Percentiles rank a stretch among this genome's conserved stretches.
Evolutionary conservation across 2,113 vertebrate species (phyloP).

Genomic region (Halichoerus grypus): DNA sequence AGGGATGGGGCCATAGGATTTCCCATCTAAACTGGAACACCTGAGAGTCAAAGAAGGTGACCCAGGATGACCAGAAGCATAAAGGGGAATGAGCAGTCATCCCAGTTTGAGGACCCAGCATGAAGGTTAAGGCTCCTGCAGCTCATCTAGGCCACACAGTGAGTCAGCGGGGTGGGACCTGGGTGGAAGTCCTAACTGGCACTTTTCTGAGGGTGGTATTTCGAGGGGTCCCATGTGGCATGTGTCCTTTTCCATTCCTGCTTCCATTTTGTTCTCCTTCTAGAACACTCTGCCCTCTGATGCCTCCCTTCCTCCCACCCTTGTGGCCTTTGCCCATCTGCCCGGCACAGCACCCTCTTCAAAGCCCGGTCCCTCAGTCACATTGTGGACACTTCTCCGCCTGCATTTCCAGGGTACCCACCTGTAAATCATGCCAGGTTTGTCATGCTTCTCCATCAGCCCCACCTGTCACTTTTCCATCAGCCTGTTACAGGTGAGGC

Average conservation of each 20-base stretch:
- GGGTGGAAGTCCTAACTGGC: accelerated
- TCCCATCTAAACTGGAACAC: too few relatives aligned
- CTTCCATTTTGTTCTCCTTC: background rate
- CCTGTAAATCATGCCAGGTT: accelerated
- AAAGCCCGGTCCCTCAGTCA: background rate
- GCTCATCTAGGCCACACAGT: too few relatives aligned
- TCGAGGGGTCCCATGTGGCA: background rate
- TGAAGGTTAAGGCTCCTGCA: accelerated
- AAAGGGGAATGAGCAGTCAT: accelerated
- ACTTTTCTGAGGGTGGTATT: background rate
- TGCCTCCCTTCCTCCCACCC: background rate
- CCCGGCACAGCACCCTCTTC: background rate
- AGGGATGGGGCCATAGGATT: accelerated
- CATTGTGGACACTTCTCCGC: too few relatives aligned
- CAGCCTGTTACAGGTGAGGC: background rate
- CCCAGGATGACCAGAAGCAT: accelerated
- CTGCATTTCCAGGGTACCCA: background rate
- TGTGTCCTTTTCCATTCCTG: too few relatives aligned
- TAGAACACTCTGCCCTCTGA: background rate
- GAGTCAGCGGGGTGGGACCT: accelerated
- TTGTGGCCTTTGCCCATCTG: background rate
- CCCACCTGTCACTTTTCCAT: background rate
- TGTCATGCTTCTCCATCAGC: background rate
- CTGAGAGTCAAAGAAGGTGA: background rate
- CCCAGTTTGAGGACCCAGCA: accelerated